Base-by-base conservation (phyloP, 1,140 invertebrate species). In the Meloidogyne chitwoodi region DNA sequence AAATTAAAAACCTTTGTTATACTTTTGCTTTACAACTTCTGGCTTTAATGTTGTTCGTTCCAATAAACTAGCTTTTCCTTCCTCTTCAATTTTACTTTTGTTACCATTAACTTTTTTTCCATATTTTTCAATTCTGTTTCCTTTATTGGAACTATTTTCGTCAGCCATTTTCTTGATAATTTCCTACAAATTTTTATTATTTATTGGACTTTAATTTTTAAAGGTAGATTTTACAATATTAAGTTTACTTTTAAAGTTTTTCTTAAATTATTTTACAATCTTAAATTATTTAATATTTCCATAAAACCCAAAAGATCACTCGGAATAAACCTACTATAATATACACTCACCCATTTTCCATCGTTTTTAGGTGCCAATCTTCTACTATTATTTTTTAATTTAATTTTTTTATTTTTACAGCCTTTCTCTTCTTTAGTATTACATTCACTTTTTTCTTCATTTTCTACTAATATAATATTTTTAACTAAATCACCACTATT, bases 401-500 rank as follows among this genome's bases (percentile, higher is more conserved):
- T 62, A 2, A 3, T 41, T 16, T 41, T 62, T 14, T 31, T 48
- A 14, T 68, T 29, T 68, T 26, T 31, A 16, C 34, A 38, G 14
- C 38, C 11, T 34, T 38, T 38, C 24, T 24, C 67, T 68, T 26
- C 67, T 24, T 34, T 10, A 38, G 0, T 10, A 38, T 6, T 68
- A 38, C 48, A 24, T 68, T 34, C 67, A 68, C 29, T 16, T 5
- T 11, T 11, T 34, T 68, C 67, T 12, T 34, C 56, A 34, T 56
- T 27, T n/a, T 56, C 70, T 11, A 64, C 29, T 26, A 73, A 63
- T 61, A 73, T 73, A 38, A 73, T 73, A 64, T 73, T 73, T 12
- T 62, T 24, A 44, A 76, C 67, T 48, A 76, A 41, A 38, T 76
- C 75, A 2, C 75, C 75, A 19, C 75, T 69, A 38, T 76, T 76